A percentile compares a stretch with the other conserved stretches of the same genome.
Evolutionary conservation across 2,113 vertebrate genomes (phyloP).

Genomic region (Phaethon lepturus): DNA sequence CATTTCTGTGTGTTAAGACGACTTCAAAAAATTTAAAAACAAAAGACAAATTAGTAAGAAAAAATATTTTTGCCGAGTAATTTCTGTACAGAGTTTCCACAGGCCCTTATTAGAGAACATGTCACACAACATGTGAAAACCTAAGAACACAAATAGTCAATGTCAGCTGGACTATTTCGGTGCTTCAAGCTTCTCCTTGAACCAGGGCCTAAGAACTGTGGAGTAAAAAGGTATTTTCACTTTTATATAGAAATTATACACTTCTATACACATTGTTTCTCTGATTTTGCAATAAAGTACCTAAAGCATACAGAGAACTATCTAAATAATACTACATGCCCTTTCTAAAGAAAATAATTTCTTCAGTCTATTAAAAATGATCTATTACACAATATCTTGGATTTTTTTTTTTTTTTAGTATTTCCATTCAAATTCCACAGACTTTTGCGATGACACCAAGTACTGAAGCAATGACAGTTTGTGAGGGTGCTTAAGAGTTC

Average conservation of each 20-base stretch:
- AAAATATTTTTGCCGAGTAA: neutral
- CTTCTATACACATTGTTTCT: neutral
- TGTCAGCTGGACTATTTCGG: neutral
- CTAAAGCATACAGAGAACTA: neutral
- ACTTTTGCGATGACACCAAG: neutral
- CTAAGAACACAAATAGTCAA: neutral
- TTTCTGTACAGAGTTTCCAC: neutral
- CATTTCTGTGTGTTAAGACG: neutral
- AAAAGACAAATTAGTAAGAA: neutral
- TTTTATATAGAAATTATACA: neutral
- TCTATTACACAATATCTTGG: neutral
- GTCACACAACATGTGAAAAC: neutral
- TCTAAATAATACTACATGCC: neutral
- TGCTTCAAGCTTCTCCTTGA: neutral
- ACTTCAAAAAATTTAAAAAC: neutral
- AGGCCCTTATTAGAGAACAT: neutral
- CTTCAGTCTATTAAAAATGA: neutral
- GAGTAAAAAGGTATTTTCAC: neutral
- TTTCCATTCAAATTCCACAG: neutral
- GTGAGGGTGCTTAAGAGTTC: neutral
- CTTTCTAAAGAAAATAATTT: neutral
- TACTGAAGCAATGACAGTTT: neutral
- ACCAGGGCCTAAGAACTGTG: neutral
- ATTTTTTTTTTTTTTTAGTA: neutral
- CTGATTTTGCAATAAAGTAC: neutral